These are phyloP conservation scores for Sycophila texana DNA, from an alignment of 2,888 invertebrate species.

Conservation along the genomic window DNA sequence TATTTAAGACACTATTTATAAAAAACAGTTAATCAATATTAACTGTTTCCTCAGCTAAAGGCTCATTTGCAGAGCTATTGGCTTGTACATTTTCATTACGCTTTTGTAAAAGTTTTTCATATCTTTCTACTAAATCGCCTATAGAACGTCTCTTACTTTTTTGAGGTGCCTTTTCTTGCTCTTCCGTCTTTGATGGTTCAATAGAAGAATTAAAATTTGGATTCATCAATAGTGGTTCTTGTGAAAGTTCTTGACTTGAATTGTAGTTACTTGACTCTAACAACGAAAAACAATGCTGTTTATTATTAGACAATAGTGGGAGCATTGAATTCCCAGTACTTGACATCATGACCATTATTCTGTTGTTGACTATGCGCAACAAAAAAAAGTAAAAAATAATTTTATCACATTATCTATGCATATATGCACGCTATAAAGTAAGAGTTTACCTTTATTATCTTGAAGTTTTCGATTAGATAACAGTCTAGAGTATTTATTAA, in stretches of 20 bases:
- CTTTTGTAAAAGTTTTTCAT: constrained; percentile 64
- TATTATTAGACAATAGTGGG: constrained; percentile 53
- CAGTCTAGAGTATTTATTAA: constrained; percentile 67
- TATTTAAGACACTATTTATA: constrained; percentile 4
- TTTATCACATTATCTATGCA: constrained; percentile 4
- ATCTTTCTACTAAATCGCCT: constrained; percentile 70
- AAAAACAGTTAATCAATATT: constrained; percentile 14
- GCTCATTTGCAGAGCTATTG: constrained; percentile 1
- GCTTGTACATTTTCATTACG: constrained; percentile 32
- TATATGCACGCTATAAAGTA: constrained; percentile 18
- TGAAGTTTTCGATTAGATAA: constrained; percentile 60
- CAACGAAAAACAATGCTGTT: constrained; percentile 45
- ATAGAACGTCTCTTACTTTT: constrained; percentile 63
- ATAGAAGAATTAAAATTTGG: constrained; percentile 41
- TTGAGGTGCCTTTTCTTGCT: constrained; percentile 42
- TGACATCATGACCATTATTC: constrained; percentile 60
- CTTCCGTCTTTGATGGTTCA: constrained; percentile 30
- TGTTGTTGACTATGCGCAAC: constrained; percentile 61
- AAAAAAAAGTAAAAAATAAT: not conserved
- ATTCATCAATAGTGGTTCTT: constrained; percentile 49
- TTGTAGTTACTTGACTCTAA: constrained; percentile 42
- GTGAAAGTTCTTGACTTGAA: constrained; percentile 53
- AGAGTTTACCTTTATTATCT: constrained; percentile 53
- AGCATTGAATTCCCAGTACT: constrained; percentile 63
- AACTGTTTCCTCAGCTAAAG: constrained; percentile 38